Conservation (phyloP, 2,888 invertebrate genomes). For the Allolobophora icterica region DNA sequence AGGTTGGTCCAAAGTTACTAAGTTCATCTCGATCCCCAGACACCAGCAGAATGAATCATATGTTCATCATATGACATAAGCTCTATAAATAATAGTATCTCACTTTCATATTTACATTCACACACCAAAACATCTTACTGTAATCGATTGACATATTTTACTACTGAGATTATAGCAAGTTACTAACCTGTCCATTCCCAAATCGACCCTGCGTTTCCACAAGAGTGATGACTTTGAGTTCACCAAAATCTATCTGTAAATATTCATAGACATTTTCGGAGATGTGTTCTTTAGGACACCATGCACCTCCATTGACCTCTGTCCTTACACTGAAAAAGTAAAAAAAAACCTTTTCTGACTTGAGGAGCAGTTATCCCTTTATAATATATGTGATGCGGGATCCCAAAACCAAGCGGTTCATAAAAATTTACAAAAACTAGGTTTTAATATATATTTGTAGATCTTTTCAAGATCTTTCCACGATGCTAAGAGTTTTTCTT, state of each 20-base stretch:
- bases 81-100: not conserved
- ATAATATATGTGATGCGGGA: no score
- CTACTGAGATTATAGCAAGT: not conserved
- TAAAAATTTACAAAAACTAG: no score
- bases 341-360: not conserved
- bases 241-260: slow-evolving; percentile 80
- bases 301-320: slow-evolving; percentile 85
- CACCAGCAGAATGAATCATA: not conserved
- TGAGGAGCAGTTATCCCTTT: not conserved
- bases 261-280: slow-evolving; percentile 76
- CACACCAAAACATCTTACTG: not conserved
- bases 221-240: slow-evolving; percentile 81
- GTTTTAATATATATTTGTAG: no score
- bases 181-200: slow-evolving; percentile 76
- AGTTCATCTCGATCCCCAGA: not conserved
- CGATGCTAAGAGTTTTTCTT: no score
- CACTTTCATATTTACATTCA: not conserved
- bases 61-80: not conserved
- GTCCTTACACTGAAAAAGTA: slow-evolving; percentile 43
- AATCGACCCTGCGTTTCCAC: slow-evolving; percentile 90
- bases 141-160: not conserved
- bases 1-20: not conserved
- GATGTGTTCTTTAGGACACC: slow-evolving; percentile 86
- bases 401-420: no score
- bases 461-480: no score